Conservation (phyloP, 1,140 invertebrate species). For the Acromyrmex charruanus region DNA sequence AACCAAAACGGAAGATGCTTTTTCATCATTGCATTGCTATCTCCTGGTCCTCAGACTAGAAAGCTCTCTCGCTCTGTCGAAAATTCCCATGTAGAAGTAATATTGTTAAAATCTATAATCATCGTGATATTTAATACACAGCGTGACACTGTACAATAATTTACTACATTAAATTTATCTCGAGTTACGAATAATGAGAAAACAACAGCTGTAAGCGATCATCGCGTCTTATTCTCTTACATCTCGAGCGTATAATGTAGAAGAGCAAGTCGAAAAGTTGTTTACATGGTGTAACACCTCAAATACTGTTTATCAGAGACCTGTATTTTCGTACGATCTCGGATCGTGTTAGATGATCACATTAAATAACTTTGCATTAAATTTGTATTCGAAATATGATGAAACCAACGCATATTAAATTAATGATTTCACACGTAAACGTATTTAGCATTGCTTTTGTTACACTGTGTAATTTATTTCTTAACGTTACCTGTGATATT, state of each 20-base stretch:
- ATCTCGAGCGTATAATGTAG: not conserved
- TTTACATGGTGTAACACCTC: not conserved
- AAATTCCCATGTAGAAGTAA: not conserved
- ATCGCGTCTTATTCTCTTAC: not conserved
- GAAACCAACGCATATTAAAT: slow-evolving; percentile 4
- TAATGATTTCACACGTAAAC: not conserved
- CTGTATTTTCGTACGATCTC: not conserved
- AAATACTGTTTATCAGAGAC: slow-evolving; percentile 27
- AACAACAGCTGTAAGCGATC: slow-evolving; percentile 21
- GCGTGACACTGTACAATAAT: not conserved
- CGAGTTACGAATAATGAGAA: slow-evolving; percentile 38
- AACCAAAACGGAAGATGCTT: too few relatives aligned
- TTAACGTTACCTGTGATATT: not conserved
- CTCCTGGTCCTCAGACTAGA: too few relatives aligned
- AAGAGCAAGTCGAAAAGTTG: slow-evolving; percentile 22
- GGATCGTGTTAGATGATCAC: not conserved
- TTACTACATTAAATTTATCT: slow-evolving; percentile 24
- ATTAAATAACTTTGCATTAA: not conserved
- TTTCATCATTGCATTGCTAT: too few relatives aligned
- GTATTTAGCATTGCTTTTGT: not conserved
- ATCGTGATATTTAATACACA: slow-evolving; percentile 28
- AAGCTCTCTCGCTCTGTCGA: too few relatives aligned
- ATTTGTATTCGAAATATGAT: not conserved
- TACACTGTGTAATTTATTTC: not conserved
- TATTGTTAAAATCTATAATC: not conserved